Base-by-base conservation (phyloP, 2,113 vertebrate genomes). In the Abramis brama region DNA sequence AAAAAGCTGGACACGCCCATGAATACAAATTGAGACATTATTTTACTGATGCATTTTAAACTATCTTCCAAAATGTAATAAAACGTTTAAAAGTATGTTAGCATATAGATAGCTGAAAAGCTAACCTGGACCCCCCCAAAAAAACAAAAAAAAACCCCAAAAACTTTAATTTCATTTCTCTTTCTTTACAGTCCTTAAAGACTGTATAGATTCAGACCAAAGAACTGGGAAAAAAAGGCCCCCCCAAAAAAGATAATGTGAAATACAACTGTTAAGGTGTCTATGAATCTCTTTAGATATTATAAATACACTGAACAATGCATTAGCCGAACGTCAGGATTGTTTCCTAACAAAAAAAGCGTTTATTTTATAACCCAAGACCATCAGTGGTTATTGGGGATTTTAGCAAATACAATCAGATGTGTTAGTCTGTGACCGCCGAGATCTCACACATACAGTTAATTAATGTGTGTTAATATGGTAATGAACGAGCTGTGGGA, bases 351-450 rank as follows among this genome's bases (percentile, higher is more conserved):
- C 4, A 70, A 70, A 70, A 70, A 39, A 71, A 71, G 4, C 21
- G 8, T 36, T 21, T 23, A 43, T 23, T 70, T 43, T 43, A 21
- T 23, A 71, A 43, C 21, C 23, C 21, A 81, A 25, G 36, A 62
- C 77, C n/a, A 52, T 85, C 36, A 79, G 30, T 62, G 43, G 78
- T 86, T 77, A 45, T 21, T 9, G 7, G 47, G 27, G 45, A 50
- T 13, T 57, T 89, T 88, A 89, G 87, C 84, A 55, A 50, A 86
- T 71, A 86, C n/a, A 19, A 25, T 57, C 21, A 71, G 71, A 82
- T 23, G 47, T 79, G 84, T 92, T 90, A 90, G 89, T 89, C 73
- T 85, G 45, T 87, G 74, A 71, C 23, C 57, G 47, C 36, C 33
- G 79, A 70, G 45, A 79, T 87, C 60, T 13, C 57, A 82, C n/a